These are phyloP conservation scores for Molorchus minor DNA, from an alignment of 2,888 invertebrate species.

Conservation along the genomic window DNA sequence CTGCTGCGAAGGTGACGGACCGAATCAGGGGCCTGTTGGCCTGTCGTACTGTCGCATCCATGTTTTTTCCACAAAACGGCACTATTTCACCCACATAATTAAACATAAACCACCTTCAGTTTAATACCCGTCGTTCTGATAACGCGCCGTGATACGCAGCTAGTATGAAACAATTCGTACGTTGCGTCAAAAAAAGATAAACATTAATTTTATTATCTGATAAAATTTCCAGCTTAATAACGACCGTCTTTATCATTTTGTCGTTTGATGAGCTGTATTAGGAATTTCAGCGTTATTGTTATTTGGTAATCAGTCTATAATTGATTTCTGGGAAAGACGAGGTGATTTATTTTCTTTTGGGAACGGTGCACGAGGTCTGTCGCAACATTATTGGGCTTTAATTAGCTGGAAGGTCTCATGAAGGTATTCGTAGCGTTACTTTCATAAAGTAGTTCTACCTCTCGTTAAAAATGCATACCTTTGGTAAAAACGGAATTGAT, in stretches of 20 bases:
- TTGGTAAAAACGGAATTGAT: too few relatives aligned
- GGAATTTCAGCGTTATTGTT: too few relatives aligned
- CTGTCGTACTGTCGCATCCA: conserved; percentile 15
- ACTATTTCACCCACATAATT: conserved; percentile 20
- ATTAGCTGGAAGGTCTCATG: too few relatives aligned
- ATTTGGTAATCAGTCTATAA: background rate
- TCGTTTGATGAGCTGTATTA: conserved; percentile 15
- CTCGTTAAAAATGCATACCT: too few relatives aligned
- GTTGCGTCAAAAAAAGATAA: conserved; percentile 31
- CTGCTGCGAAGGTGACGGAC: conserved; percentile 31
- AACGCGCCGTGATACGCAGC: conserved; percentile 18
- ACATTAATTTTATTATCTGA: conserved; percentile 31
- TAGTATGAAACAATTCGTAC: conserved; percentile 25
- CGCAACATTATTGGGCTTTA: too few relatives aligned
- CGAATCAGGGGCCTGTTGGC: conserved; percentile 12
- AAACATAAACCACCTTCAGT: conserved; percentile 10
- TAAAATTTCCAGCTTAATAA: conserved; percentile 25
- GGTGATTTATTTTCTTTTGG: too few relatives aligned
- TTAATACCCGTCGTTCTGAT: conserved; percentile 21
- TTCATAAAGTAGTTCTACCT: too few relatives aligned
- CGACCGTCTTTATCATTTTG: conserved; percentile 8
- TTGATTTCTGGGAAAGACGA: background rate
- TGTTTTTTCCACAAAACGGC: conserved; percentile 1
- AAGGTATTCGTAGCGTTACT: too few relatives aligned
- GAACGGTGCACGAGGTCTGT: too few relatives aligned